phyloP scores from a whole-genome alignment of 2,888 invertebrate species.

The Drosophila rubida region DNA sequence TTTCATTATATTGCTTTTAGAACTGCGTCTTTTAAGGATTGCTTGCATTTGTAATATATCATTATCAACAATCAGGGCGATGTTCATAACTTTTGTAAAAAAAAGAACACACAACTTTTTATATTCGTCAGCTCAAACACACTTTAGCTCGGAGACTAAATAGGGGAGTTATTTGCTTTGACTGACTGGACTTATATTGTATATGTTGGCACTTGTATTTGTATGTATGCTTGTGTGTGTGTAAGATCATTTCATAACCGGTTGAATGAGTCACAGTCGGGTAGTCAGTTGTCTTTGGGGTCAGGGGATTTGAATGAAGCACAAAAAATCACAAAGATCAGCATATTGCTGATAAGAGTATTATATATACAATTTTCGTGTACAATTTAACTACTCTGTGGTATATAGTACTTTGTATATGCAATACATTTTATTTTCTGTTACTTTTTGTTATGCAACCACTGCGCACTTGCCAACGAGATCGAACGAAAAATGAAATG shows the following conservation, averaged over 20 bases:
- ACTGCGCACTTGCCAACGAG: slow-evolving; percentile 39
- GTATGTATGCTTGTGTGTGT: neutral
- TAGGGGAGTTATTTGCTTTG: neutral
- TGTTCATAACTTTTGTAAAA: neutral
- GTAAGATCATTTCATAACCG: slow-evolving; percentile 14
- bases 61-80: neutral
- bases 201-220: slow-evolving; percentile 10
- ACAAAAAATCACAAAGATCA: slow-evolving; percentile 25
- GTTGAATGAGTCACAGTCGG: slow-evolving; percentile 21
- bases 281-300: slow-evolving; percentile 10
- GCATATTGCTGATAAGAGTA: neutral
- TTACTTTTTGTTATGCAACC: slow-evolving; percentile 22
- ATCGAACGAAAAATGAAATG: slow-evolving; percentile 15
- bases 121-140: slow-evolving; percentile 11
- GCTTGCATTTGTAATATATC: neutral
- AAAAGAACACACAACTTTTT: slow-evolving; percentile 1
- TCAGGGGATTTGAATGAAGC: slow-evolving; percentile 17
- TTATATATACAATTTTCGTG: neutral
- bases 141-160: slow-evolving; percentile 30
- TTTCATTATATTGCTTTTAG: too few species aligned
- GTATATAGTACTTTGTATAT: slow-evolving; percentile 6
- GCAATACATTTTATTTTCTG: neutral
- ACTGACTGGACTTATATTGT: neutral
- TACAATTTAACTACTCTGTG: neutral
- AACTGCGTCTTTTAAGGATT: too few species aligned